Evolutionary conservation across 2,797 vertebrate species (phyloP).

Genomic region (Pteronotus mesoamericanus): DNA sequence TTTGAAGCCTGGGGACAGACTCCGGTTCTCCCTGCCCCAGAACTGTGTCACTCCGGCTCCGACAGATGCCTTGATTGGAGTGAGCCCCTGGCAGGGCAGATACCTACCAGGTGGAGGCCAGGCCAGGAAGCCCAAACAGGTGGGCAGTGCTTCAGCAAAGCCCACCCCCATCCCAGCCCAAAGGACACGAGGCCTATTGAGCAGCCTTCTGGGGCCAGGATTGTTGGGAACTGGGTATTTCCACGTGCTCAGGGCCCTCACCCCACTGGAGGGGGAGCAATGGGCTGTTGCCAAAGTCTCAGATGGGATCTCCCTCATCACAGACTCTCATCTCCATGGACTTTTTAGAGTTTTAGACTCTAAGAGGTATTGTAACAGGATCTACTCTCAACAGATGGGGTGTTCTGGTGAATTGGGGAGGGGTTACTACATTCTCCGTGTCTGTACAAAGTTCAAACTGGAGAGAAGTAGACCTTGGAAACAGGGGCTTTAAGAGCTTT

Average conservation of each 20-base stretch:
- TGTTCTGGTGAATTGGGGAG: background rate
- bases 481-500: background rate
- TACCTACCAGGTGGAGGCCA: background rate
- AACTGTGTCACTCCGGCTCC: background rate
- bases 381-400: background rate
- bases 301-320: background rate
- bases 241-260: rapidly evolving
- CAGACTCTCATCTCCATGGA: too few relatives aligned
- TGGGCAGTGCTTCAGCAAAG: background rate
- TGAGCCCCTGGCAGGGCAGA: background rate
- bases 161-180: background rate
- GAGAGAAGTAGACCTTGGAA: background rate
- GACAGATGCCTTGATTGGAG: background rate
- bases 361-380: background rate
- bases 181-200: background rate
- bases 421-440: background rate
- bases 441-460: background rate
- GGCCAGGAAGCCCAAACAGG: background rate
- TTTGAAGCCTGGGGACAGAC: background rate
- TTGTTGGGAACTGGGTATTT: background rate
- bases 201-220: background rate
- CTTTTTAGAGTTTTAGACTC: background rate
- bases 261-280: background rate
- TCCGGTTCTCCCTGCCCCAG: background rate
- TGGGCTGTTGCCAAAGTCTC: background rate